Evolutionary conservation across 2,888 invertebrate species (phyloP).

Genomic region (Atrina japonica): DNA sequence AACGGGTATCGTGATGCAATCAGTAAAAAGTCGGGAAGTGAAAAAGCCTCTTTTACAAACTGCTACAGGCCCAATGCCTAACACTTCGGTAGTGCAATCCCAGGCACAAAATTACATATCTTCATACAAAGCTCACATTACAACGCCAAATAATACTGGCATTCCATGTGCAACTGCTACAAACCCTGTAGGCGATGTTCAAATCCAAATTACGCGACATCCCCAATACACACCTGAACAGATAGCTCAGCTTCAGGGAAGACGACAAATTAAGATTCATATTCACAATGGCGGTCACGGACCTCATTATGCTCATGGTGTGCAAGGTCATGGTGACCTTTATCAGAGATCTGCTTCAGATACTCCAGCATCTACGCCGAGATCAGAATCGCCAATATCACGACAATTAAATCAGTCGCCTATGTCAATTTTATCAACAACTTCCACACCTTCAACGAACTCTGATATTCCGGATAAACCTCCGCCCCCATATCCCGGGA

Average conservation of each 20-base stretch:
- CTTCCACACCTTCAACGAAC: constrained; percentile 79
- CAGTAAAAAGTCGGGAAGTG: constrained; percentile 95
- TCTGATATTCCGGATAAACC: constrained; percentile 78
- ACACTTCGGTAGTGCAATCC: constrained; percentile 80
- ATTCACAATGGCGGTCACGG: constrained; percentile 38
- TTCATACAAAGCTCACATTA: constrained; percentile 75
- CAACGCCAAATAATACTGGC: constrained; percentile 62
- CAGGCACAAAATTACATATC: constrained; percentile 76
- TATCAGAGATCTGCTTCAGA: constrained; percentile 50
- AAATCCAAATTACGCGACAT: constrained; percentile 60
- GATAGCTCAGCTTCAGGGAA: constrained; percentile 65
- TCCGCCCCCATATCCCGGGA: constrained; percentile 78
- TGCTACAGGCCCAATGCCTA: constrained; percentile 91
- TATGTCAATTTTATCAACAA: constrained; percentile 77
- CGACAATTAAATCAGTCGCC: constrained; percentile 79
- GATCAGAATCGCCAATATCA: constrained; percentile 78
- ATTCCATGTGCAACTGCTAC: constrained; percentile 30
- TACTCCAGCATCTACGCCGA: constrained; percentile 71
- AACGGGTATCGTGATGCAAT: constrained; percentile 92
- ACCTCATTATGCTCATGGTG: constrained; percentile 32
- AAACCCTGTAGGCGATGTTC: constrained; percentile 44
- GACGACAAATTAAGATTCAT: constrained; percentile 39
- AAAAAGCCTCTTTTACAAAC: constrained; percentile 97
- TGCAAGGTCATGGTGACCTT: constrained; percentile 20
- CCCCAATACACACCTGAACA: constrained; percentile 82